Evolutionary conservation across 2,113 vertebrate species (phyloP), one percentile per base, ranked within the genome.

Genomic region (Apistogramma diplotaenia): DNA sequence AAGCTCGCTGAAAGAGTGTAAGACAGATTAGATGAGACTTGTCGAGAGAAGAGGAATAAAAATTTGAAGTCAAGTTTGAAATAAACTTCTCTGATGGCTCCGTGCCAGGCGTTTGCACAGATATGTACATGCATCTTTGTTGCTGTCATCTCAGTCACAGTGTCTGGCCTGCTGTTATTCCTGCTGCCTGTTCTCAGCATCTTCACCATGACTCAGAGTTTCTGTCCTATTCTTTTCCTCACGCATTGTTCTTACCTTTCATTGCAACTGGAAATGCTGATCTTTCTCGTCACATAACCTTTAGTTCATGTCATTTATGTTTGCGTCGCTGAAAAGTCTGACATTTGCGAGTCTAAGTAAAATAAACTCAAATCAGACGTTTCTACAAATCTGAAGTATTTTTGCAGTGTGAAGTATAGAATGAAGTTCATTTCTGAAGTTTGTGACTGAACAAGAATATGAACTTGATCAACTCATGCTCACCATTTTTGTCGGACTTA

Each of bases 11-110:
- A 51, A 18, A 70, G 55, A 83, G 61, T 27, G 56, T 79, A 59
- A 77, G 25, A 57, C 62, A 88, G 77, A 80, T 70, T 67, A 86
- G 79, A 76, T 23, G 55, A 37, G 81, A n/a, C 11, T 15, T 60
- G 33, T 56, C 0, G n/a, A 51, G 21, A 53, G 49, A 53, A 84
- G 72, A 75, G 21, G 23, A 54, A 49, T 27, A 13, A 31, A 37
- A 61, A 61, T 25, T 49, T 71, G 37, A 58, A 33, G 33, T 40
- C 10, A 56, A 37, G 31, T 60, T 83, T 37, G 23, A 85, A 70
- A 74, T 61, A 51, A 72, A 33, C 73, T 25, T 58, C 58, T 61
- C 61, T 1, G 35, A 16, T 61, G 76, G 18, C 33, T 76, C 59
- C 21, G 59, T 61, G 46, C 40, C 37, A 8, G 78, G 33, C 43